These are phyloP conservation scores for Porites lobata DNA, from an alignment of 92 coral and sea anemone genomes.

Conservation along the genomic window DNA sequence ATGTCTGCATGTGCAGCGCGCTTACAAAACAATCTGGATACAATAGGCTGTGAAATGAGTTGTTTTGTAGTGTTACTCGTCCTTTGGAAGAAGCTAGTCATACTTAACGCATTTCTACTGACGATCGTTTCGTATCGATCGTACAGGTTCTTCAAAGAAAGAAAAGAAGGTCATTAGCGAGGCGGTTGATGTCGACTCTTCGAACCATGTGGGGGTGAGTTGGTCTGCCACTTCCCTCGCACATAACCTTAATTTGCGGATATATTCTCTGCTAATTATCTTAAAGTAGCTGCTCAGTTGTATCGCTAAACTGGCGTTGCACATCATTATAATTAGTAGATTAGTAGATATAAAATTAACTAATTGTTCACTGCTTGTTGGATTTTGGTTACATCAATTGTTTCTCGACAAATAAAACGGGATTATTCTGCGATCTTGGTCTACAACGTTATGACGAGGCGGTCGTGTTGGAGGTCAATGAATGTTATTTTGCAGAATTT, in stretches of 20 bases:
- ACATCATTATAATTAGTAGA: too few relatives aligned
- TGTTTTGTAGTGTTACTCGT: background rate
- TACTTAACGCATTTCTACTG: slow-evolving; percentile 29
- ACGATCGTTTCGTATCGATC: slow-evolving; percentile 74
- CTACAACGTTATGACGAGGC: too few relatives aligned
- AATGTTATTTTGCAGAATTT: too few relatives aligned
- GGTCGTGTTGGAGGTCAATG: too few relatives aligned
- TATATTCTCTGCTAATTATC: too few relatives aligned
- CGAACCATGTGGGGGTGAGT: slow-evolving; percentile 73
- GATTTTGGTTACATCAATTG: too few relatives aligned
- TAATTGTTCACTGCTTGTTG: too few relatives aligned
- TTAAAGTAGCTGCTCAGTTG: background rate
- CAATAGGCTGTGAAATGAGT: background rate
- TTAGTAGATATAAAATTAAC: too few relatives aligned
- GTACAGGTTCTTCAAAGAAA: slow-evolving; percentile 88
- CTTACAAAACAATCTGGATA: background rate
- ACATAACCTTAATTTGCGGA: background rate
- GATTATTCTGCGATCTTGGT: too few relatives aligned
- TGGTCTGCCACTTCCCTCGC: slow-evolving; percentile 25
- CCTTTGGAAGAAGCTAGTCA: background rate
- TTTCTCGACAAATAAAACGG: too few relatives aligned
- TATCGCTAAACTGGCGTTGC: background rate
- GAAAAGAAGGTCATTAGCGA: slow-evolving; percentile 83
- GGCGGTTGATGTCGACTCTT: slow-evolving; percentile 46
- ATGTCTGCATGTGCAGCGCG: background rate